phyloP scores from a whole-genome alignment of 1,140 invertebrate genomes.

The Saccostrea cuccullata region DNA sequence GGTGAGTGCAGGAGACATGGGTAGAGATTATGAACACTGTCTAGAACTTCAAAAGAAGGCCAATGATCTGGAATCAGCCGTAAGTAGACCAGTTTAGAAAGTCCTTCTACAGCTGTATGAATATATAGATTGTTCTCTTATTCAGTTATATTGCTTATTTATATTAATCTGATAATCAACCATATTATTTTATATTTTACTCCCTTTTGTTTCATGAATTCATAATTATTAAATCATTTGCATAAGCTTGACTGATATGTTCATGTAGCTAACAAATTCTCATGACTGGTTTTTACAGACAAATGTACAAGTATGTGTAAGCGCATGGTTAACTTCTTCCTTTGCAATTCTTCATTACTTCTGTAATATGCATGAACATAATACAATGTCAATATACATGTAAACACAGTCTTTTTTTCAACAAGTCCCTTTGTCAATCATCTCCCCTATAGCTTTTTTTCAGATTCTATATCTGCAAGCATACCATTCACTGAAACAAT shows the following conservation, averaged over 20 bases:
- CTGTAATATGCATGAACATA: background rate
- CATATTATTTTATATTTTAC: background rate
- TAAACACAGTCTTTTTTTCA: background rate
- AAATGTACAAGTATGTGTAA: slow-evolving; percentile 22
- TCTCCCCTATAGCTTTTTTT: background rate
- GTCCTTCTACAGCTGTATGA: background rate
- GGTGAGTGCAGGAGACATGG: slow-evolving; percentile 94
- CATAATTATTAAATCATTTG: background rate
- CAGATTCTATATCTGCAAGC: background rate
- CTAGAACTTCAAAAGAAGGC: slow-evolving; percentile 91
- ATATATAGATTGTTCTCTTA: background rate
- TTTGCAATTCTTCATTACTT: background rate
- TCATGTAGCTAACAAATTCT: slow-evolving; percentile 22
- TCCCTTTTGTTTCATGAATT: background rate
- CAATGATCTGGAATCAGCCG: slow-evolving; percentile 84
- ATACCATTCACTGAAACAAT: background rate
- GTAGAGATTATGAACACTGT: slow-evolving; percentile 97
- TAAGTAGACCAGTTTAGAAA: slow-evolving; percentile 58
- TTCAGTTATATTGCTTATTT: background rate
- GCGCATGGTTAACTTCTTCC: slow-evolving; percentile 2
- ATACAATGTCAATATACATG: background rate
- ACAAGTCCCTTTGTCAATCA: background rate
- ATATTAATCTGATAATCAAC: background rate
- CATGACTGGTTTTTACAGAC: slow-evolving; percentile 22
- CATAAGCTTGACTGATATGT: background rate